Base-by-base conservation (phyloP, 1,140 invertebrate species). In the Halesus radiatus region DNA sequence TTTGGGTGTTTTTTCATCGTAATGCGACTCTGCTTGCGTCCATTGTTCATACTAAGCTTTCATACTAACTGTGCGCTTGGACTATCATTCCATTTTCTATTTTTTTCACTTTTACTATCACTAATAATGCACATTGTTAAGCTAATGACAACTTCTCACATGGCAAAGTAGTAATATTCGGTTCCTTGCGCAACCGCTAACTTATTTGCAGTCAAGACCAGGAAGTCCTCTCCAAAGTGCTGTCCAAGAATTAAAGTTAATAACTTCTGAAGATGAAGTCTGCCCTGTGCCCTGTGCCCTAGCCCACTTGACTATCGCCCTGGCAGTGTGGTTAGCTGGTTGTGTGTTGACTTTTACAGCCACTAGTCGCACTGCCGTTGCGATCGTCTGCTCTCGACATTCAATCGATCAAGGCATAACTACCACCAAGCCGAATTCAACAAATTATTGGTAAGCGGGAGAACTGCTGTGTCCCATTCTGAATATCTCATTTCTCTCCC, bases 281-380 rank as follows among this genome's bases (percentile, higher is more conserved):
- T 45, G 37, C 37, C 37, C 37, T n/a, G n/a, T n/a, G n/a, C n/a
- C n/a, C 10, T 45, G 13, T 4, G 23, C 58, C 58, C 54, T 18
- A 56, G 20, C 54, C 23, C 5, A 5, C 60, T 37, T 22, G 74
- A 87, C 89, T 90, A 90, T 91, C 93, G 91, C 92, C 90, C 91
- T 97, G 96, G 96, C 96, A 98, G 96, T 98, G 97, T 98, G 96
- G 96, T 98, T 98, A 98, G 96, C 96, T 98, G 96, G 97, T 98
- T 98, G 96, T 96, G 93, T 94, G 89, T 87, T 86, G 88, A 86
- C 86, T 87, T 92, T 93, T 92, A 98, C 96, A 96, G 94, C 96
- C 96, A 95, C 96, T 98, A 95, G 94, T 95, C 92, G 91, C 95
- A 96, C 95, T 96, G 93, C 96, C 94, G 90, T 93, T 92, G 93